Base-by-base conservation (phyloP, 1,140 invertebrate genomes). In the Adelges cooleyi region DNA sequence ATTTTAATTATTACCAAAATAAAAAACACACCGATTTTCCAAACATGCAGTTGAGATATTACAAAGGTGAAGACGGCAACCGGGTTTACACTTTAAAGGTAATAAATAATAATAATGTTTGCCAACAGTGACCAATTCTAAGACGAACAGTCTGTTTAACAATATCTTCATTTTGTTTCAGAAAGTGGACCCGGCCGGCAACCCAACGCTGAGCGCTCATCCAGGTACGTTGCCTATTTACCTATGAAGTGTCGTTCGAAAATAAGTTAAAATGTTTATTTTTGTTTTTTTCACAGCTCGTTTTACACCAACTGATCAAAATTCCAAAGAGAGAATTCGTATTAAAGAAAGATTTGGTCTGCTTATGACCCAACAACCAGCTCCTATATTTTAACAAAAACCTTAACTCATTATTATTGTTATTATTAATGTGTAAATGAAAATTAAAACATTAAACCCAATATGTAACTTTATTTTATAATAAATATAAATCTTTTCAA, bases 311-410 rank as follows among this genome's bases (percentile, higher is more conserved):
- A 33, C 56, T 22, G 56, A 62, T 46, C 42, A 62, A 62, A n/a
- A 62, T 62, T 62, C 56, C 15, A 62, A 62, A 62, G 56, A 62
- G 20, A n/a, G 56, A 17, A 62, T 62, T 29, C 42, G 56, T 33
- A 62, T 62, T 36, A 62, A 62, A 13, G 42, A 48, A 48, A 44
- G 56, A 62, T 62, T 62, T 62, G 56, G 56, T 29, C 25, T 62
- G 13, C 17, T 62, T 2, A 40, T 42, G 6, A 62, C 56, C 15
- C 56, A 62, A 48, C 20, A 62, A 33, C 18, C 27, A 27, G 42
- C 42, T 15, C 56, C 56, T 18, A 1, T 22, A n/a, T 62, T 46
- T 10, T 33, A 33, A 33, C 5, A 33, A n/a, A n/a, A n/a, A n/a
- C n/a, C n/a, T 33, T 33, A 33, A 33, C 11, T 33, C 29, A 6